Conservation (phyloP, 2,113 vertebrate species). For the Melanotaenia duboulayi region DNA sequence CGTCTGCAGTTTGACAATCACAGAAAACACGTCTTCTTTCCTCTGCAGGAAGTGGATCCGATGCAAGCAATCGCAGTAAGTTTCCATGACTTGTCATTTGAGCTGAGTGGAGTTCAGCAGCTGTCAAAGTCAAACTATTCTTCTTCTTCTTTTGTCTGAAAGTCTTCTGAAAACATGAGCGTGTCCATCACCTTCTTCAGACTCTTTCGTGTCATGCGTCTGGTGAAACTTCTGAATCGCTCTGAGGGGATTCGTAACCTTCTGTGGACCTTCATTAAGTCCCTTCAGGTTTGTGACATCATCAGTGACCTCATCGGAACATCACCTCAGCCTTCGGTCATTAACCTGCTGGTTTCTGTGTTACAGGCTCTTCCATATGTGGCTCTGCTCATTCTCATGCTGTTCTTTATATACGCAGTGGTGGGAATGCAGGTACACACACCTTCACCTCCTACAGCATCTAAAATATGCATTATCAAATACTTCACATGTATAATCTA, state of each 20-base stretch:
- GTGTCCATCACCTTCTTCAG: constrained; percentile 95
- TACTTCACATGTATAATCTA: too few species aligned
- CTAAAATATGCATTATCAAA: too few species aligned
- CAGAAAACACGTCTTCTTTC: not conserved
- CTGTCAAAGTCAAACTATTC: not conserved
- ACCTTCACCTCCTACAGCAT: too few species aligned
- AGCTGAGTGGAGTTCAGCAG: not conserved
- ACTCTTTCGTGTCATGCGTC: constrained; percentile 92
- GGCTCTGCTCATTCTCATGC: constrained; percentile 94
- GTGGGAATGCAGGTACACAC: constrained; percentile 94
- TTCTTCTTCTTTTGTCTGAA: constrained; percentile 15
- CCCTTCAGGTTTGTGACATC: constrained; percentile 85
- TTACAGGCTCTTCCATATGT: constrained; percentile 91
- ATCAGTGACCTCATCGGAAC: not conserved
- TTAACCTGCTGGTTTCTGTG: not conserved
- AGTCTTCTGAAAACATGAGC: constrained; percentile 89
- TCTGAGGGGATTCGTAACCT: constrained; percentile 92
- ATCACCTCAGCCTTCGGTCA: not conserved
- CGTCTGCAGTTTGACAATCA: not conserved
- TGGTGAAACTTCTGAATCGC: constrained; percentile 92
- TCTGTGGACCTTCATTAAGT: constrained; percentile 97
- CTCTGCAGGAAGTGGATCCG: constrained; percentile 75
- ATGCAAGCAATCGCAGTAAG: constrained; percentile 82
- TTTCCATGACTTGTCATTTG: not conserved
- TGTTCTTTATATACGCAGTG: constrained; percentile 96